A percentile compares a stretch with the other conserved stretches of the same genome.
phyloP scores from a whole-genome alignment of 2,113 vertebrate genomes.

The Gasterosteus nipponicus region DNA sequence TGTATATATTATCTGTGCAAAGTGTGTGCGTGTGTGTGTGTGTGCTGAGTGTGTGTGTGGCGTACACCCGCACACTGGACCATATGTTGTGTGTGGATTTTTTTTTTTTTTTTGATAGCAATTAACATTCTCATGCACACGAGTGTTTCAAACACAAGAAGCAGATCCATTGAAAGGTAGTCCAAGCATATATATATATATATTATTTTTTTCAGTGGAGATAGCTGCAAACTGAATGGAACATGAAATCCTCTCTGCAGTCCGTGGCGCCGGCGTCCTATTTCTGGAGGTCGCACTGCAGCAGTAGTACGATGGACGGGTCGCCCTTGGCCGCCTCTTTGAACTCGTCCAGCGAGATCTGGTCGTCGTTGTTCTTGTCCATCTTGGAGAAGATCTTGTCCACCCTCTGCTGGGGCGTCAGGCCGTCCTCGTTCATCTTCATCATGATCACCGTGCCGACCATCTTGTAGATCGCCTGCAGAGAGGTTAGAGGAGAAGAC shows the following conservation, averaged over 20 bases:
- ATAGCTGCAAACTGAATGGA: slow-evolving; percentile 99
- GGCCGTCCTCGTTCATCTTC: slow-evolving; percentile 99
- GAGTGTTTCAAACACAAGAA: slow-evolving; percentile 99
- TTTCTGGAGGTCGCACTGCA: slow-evolving; percentile 99
- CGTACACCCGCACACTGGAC: slow-evolving; percentile 40
- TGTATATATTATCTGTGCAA: slow-evolving; percentile 75
- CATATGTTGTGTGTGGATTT: slow-evolving; percentile 83
- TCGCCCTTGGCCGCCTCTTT: slow-evolving; percentile 99
- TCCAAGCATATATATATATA: slow-evolving; percentile 87
- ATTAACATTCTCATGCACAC: slow-evolving; percentile 99
- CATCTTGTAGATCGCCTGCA: slow-evolving; percentile 99
- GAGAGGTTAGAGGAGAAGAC: neutral
- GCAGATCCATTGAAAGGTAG: slow-evolving; percentile 99
- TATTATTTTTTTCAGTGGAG: slow-evolving; percentile 79
- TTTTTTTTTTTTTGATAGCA: slow-evolving; percentile 88
- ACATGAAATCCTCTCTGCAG: slow-evolving; percentile 92
- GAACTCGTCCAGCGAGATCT: slow-evolving; percentile 98
- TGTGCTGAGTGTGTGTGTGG: slow-evolving; percentile 50
- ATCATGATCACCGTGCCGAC: slow-evolving; percentile 99
- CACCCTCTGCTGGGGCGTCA: slow-evolving; percentile 96
- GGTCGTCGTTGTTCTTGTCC: slow-evolving; percentile 99
- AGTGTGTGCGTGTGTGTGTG: slow-evolving; percentile 60
- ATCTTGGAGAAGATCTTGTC: slow-evolving; percentile 99
- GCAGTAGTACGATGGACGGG: slow-evolving; percentile 98
- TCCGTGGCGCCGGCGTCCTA: slow-evolving; percentile 88